Conservation (phyloP, 53 echinoderm and acorn worm genomes). For the Patiria pectinifera region DNA sequence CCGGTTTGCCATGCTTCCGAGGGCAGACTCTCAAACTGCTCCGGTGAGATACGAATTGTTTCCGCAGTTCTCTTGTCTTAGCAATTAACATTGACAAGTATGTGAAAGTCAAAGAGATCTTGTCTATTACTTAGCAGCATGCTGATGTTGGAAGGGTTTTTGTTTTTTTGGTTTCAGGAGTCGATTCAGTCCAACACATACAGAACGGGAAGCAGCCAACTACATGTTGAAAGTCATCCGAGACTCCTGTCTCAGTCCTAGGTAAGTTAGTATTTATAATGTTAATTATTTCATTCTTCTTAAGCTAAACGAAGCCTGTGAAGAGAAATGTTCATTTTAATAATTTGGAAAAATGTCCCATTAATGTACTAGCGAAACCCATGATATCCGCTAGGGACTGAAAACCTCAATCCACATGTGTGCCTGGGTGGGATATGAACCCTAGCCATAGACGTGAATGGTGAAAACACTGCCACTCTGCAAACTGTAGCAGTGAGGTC, state of each 20-base stretch:
- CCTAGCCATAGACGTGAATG: too few species aligned
- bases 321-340: too few species aligned
- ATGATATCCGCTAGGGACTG: too few species aligned
- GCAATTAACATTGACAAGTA: background rate
- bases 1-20: slow-evolving; percentile 97
- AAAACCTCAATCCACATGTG: too few species aligned
- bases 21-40: slow-evolving; percentile 92
- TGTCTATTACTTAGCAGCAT: background rate
- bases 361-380: too few species aligned
- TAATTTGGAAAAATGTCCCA: background rate
- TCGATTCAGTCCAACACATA: slow-evolving; percentile 91
- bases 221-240: slow-evolving; percentile 90
- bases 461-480: too few species aligned
- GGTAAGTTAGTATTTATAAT: slow-evolving; percentile 57
- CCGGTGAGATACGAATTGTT: slow-evolving; percentile 65
- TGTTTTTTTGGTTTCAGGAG: slow-evolving; percentile 58
- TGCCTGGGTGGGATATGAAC: too few species aligned
- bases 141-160: background rate
- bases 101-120: background rate
- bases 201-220: slow-evolving; percentile 89
- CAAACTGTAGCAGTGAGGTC: too few species aligned
- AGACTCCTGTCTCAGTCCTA: slow-evolving; percentile 92
- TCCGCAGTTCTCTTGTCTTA: background rate
- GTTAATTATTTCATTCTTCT: too few species aligned
- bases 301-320: too few species aligned